These are phyloP conservation scores for Hycleus phaleratus DNA, from an alignment of 1,140 invertebrate genomes.

Conservation along the genomic window DNA sequence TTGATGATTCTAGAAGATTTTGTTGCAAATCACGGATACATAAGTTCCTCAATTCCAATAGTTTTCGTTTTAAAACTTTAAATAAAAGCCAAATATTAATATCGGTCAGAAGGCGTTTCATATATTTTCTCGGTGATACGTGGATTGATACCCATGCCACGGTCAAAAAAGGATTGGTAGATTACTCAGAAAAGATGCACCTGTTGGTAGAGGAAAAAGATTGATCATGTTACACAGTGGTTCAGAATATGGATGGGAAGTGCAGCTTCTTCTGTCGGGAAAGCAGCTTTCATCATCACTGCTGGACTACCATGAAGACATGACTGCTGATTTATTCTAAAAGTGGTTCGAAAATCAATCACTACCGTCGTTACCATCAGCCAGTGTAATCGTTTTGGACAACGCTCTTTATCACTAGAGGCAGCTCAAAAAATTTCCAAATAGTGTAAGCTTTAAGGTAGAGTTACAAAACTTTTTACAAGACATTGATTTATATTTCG, in stretches of 20 bases:
- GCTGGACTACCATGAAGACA: constrained; percentile 19
- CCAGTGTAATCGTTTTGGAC: constrained; percentile 16
- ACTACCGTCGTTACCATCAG: constrained; percentile 10
- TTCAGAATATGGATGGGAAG: constrained; percentile 20
- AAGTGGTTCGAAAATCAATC: constrained; percentile 8
- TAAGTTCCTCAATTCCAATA: neutral
- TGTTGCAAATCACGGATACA: neutral
- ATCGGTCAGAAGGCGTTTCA: neutral
- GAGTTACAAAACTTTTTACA: neutral
- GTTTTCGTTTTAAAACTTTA: neutral
- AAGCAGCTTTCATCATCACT: constrained; percentile 13
- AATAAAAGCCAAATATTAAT: neutral
- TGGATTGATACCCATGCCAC: constrained; percentile 2
- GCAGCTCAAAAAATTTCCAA: constrained; percentile 2
- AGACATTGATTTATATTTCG: neutral
- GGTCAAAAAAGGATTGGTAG: constrained; percentile 5
- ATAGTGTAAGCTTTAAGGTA: neutral
- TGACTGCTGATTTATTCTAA: constrained; percentile 16
- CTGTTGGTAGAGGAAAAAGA: constrained; percentile 19
- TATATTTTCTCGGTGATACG: constrained; percentile 1
- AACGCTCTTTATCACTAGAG: constrained; percentile 14
- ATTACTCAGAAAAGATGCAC: constrained; percentile 2
- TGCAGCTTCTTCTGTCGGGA: constrained; percentile 22
- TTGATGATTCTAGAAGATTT: neutral
- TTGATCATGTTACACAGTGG: constrained; percentile 31